Evolutionary conservation across 2,113 vertebrate genomes (phyloP), one percentile per base, ranked within the genome.

Genomic region (Dolichotis patagonum): DNA sequence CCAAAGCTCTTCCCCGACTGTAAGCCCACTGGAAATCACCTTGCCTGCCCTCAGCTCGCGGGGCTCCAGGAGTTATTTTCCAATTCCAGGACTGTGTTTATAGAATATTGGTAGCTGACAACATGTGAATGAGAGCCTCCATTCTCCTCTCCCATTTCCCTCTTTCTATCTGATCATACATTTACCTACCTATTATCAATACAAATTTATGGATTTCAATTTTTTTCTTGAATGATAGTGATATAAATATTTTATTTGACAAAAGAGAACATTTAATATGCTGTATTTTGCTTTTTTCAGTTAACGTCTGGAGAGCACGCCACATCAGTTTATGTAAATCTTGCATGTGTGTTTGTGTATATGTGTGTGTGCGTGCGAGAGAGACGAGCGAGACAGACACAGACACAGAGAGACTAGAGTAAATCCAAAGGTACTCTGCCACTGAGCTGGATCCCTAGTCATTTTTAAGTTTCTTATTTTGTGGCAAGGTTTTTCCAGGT

Each of bases 161-260:
- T 58, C 19, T 56, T 2, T 60, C 22, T 43, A 5, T 58, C 32
- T 13, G 17, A 0, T 26, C 7, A 8, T 12, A 8, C 43, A 58
- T 52, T 28, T 38, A 35, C 20, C 22, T 82, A 9, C 28, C 22
- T 82, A 9, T 92, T n/a, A 92, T 54, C 38, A 49, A 22, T 65
- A 58, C 38, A 56, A 82, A 46, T 32, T 49, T 35, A 30, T 2
- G 26, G 49, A 41, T 94, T 96, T 83, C 16, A 0, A 35, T 77
- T n/a, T 94, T 94, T 65, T 96, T 30, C 63, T 91, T 65, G 67
- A 60, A 10, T 91, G 30, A 75, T 85, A 60, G 32, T 35, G 62
- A 26, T 60, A 81, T 87, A 28, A 62, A 86, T 87, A 63, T 52
- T 82, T 73, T 54, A 9, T 60, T 80, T 46, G 43, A 63, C n/a